Conservation (phyloP, 2,888 invertebrate species). For the Nomada flava region DNA sequence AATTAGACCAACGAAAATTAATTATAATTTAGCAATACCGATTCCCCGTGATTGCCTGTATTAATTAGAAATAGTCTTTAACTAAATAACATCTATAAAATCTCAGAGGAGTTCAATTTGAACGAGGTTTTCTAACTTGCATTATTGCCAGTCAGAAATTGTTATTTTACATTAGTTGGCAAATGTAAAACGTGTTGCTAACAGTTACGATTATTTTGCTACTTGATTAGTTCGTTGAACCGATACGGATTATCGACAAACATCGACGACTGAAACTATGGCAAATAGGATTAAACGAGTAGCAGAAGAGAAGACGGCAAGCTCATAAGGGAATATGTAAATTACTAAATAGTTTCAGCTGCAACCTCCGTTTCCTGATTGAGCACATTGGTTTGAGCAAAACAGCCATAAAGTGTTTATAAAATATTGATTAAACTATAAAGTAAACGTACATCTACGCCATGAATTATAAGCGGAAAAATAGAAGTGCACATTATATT, state of each 20-base stretch:
- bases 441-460: too few species aligned
- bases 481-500: too few species aligned
- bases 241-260: constrained; percentile 1
- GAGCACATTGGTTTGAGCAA: background rate
- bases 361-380: background rate
- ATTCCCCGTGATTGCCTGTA: too few species aligned
- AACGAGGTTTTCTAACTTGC: too few species aligned
- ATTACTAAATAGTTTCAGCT: background rate
- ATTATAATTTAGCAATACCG: background rate
- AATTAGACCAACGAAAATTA: background rate
- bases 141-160: too few species aligned
- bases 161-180: too few species aligned
- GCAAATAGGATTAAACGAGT: background rate
- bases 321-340: background rate
- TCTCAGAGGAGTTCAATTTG: too few species aligned
- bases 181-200: too few species aligned
- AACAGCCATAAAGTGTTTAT: background rate
- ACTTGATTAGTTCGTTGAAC: background rate
- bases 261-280: background rate
- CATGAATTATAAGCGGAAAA: too few species aligned
- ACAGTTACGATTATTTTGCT: background rate
- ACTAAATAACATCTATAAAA: too few species aligned
- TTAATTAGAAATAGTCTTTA: too few species aligned
- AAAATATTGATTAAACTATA: too few species aligned
- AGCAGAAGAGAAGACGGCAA: background rate